These are phyloP conservation scores for Thymelicus acteon DNA, from an alignment of 2,888 invertebrate species.

Conservation along the genomic window DNA sequence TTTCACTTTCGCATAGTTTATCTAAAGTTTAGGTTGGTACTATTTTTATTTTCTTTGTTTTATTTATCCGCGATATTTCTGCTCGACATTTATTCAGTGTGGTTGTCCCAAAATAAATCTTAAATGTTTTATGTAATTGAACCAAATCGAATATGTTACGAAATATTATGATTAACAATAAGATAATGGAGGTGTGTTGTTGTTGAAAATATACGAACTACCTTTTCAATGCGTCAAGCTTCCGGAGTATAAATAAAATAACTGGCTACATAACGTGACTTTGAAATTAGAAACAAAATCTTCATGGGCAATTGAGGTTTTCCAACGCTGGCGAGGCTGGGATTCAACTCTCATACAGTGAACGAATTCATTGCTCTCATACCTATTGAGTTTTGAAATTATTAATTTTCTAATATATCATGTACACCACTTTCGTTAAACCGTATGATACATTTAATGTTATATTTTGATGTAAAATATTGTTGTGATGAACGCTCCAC, in stretches of 20 bases:
- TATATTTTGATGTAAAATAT: neutral
- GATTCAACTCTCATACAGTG: neutral
- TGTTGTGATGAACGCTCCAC: constrained; percentile 11
- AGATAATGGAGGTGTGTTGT: neutral
- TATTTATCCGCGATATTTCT: no score
- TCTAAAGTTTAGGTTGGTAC: no score
- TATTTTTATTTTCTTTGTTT: no score
- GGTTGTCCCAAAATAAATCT: no score
- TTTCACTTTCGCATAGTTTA: no score
- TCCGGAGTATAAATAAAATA: constrained; percentile 1
- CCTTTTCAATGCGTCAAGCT: neutral
- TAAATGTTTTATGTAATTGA: no score
- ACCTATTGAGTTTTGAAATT: neutral
- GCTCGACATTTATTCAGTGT: no score
- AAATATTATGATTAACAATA: neutral
- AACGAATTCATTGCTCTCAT: no score
- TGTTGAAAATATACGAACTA: no score
- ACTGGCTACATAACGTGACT: neutral
- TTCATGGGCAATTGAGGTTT: no score
- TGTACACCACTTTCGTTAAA: neutral
- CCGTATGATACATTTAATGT: neutral
- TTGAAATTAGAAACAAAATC: neutral
- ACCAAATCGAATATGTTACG: no score
- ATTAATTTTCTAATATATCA: neutral
- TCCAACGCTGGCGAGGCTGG: neutral